Conservation (phyloP, 2,113 vertebrate species). For the Cacatua alba region DNA sequence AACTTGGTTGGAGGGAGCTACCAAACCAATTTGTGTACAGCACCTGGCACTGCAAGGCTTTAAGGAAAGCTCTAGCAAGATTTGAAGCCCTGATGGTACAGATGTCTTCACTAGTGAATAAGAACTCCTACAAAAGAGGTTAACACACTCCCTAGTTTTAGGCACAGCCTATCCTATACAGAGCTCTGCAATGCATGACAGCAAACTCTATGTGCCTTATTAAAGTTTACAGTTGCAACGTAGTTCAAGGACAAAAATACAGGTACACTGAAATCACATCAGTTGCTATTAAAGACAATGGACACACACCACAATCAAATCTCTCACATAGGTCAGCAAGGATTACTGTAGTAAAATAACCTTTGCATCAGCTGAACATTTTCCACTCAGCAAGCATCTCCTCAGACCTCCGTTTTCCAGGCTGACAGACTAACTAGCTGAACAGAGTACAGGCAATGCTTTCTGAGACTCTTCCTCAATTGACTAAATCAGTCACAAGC, state of each 20-base stretch:
- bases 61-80: constrained; percentile 6
- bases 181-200: background rate
- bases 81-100: background rate
- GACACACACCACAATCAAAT: background rate
- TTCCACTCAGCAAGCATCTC: background rate
- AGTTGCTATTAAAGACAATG: background rate
- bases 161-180: background rate
- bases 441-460: background rate
- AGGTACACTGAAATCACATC: background rate
- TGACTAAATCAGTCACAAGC: background rate
- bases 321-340: background rate
- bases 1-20: constrained; percentile 56
- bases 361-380: background rate
- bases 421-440: background rate
- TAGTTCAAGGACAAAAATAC: background rate
- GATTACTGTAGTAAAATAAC: background rate
- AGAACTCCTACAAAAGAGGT: background rate
- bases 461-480: background rate
- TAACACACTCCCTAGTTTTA: background rate
- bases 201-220: background rate
- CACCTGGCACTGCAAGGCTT: constrained; percentile 34
- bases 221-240: background rate
- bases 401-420: background rate
- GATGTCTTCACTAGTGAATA: background rate
- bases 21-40: constrained; percentile 47